Conservation (phyloP, 92 coral and sea anemone species). For the Isaurus tuberculatus region DNA sequence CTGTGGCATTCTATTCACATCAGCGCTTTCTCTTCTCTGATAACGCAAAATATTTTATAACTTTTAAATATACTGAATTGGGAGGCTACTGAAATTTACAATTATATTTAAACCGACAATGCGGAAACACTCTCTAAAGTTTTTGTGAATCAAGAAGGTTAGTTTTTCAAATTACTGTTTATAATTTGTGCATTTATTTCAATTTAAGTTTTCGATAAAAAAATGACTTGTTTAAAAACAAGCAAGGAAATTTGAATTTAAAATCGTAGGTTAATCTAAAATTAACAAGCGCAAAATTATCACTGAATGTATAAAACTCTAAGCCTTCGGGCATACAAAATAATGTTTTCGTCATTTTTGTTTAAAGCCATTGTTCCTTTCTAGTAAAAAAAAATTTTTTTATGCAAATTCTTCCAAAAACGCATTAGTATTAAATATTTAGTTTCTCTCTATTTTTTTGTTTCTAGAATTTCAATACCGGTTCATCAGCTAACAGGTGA, state of each 20-base stretch:
- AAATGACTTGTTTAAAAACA: not conserved
- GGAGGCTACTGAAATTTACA: not conserved
- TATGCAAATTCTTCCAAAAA: constrained; percentile 6
- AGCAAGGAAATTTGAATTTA: not conserved
- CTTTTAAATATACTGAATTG: not conserved
- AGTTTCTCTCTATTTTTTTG: constrained; percentile 1
- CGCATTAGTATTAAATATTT: constrained; percentile 28
- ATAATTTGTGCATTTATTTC: not conserved
- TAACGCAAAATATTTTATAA: not conserved
- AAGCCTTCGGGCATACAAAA: not conserved
- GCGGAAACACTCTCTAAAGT: not conserved
- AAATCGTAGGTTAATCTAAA: constrained; percentile 14
- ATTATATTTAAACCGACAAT: not conserved
- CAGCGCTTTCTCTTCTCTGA: not conserved
- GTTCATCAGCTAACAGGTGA: constrained; percentile 24
- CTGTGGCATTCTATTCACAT: not conserved
- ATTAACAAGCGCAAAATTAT: not conserved
- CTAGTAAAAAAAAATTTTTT: not conserved
- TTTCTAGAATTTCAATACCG: constrained; percentile 21
- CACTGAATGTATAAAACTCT: not conserved
- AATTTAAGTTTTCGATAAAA: not conserved
- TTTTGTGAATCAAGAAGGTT: not conserved
- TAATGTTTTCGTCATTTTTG: not conserved
- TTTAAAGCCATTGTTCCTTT: not conserved
- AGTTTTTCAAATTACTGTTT: not conserved